Conservation (phyloP, 2,797 vertebrate species). For the Argentina silus region DNA sequence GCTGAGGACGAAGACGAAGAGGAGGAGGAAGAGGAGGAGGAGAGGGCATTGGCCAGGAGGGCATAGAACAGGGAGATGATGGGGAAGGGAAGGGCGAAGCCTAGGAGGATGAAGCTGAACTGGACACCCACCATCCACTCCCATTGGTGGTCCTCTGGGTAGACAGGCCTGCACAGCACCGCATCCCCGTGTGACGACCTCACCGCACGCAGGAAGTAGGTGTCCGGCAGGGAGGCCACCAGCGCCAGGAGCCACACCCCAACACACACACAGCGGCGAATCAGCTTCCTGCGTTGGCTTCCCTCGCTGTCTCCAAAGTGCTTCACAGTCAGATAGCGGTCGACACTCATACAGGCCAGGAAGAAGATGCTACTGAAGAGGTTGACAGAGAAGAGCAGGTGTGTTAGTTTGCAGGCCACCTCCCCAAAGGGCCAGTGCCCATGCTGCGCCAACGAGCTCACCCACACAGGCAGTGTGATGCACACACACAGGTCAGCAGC, state of each 20-base stretch:
- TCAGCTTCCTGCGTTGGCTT: slow-evolving; percentile 70
- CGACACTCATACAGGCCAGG: slow-evolving; percentile 94
- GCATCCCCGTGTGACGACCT: slow-evolving; percentile 78
- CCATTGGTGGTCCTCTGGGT: slow-evolving; percentile 85
- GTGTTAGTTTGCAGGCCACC: slow-evolving; percentile 89
- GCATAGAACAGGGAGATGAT: slow-evolving; percentile 90
- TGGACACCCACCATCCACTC: slow-evolving; percentile 95
- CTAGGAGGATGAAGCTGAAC: slow-evolving; percentile 88
- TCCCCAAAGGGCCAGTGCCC: slow-evolving; percentile 95
- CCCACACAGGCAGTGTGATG: slow-evolving; percentile 91
- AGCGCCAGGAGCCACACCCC: slow-evolving; percentile 93
- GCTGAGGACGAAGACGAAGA: slow-evolving; percentile 64
- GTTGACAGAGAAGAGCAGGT: slow-evolving; percentile 94
- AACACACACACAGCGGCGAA: slow-evolving; percentile 80
- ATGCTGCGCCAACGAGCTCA: slow-evolving; percentile 88
- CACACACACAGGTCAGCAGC: slow-evolving; percentile 92
- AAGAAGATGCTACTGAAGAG: slow-evolving; percentile 96
- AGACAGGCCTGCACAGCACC: slow-evolving; percentile 87
- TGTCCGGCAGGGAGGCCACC: slow-evolving; percentile 87
- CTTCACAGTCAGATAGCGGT: slow-evolving; percentile 87
- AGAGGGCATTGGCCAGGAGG: slow-evolving; percentile 83
- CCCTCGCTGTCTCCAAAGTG: slow-evolving; percentile 60
- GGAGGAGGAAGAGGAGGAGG: slow-evolving; percentile 67
- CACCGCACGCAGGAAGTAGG: slow-evolving; percentile 88
- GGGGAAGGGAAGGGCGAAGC: slow-evolving; percentile 91